Evolutionary conservation across 2,888 invertebrate species (phyloP), one percentile per base, ranked within the genome.

Genomic region (Sinhomidia bicolor): DNA sequence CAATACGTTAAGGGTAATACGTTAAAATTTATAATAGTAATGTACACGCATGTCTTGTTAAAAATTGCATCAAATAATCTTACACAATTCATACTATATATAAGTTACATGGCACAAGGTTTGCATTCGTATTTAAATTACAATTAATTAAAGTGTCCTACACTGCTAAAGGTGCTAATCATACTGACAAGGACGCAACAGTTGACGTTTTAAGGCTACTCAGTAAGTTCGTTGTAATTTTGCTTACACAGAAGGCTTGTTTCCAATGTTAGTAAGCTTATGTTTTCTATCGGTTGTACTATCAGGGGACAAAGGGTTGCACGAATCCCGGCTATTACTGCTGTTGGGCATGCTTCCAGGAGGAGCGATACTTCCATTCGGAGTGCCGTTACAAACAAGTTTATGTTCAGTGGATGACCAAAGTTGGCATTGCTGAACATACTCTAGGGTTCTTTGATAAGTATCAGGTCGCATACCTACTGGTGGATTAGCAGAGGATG

Each of bases 401-500:
- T 87, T 87, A 44, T 71, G 51, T 20, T 87, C 87, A 10, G 74
- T 20, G 3, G 87, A 87, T 14, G 87, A 88, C 90, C 86, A 88
- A 32, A 90, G 60, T 23, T 97, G 97, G 93, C 98, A 98, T 92
- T 94, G 94, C 93, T 97, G 97, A 0, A 98, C 98, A 92, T 98
- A 98, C 91, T 98, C 98, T 85, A 98, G 94, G 0, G 98, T 98
- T 89, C 98, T 95, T 93, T 97, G 96, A 93, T 98, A 98, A 0
- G 97, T 96, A 84, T 98, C 98, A 85, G 97, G 96, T 14, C 96
- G 95, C 97, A 98, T 97, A 4, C 95, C 95, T 57, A 94, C 93
- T 0, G 94, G 94, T 17, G 93, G 94, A 88, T 94, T 94, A 3
- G 93, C 92, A 62, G 68, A 89, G 80, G 44, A 74, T 9, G 79